Conservation (phyloP, 2,888 invertebrate genomes). For the Shargacucullia verbasci region DNA sequence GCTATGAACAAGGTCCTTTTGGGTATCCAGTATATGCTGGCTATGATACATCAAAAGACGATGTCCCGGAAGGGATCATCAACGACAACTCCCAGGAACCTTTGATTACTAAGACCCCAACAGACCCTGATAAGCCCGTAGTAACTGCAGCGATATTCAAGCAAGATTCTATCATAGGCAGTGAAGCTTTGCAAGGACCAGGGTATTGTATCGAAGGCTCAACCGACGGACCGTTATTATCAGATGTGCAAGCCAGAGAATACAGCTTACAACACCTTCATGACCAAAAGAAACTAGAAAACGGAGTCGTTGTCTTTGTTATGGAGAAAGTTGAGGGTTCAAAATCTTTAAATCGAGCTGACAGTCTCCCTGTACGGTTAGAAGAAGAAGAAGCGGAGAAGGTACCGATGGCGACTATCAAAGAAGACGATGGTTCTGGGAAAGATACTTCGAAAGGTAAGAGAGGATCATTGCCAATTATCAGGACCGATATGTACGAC, state of each 20-base stretch:
- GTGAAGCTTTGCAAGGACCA: constrained; percentile 80
- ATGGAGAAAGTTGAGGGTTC: constrained; percentile 78
- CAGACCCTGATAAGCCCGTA: constrained; percentile 90
- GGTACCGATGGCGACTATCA: constrained; percentile 75
- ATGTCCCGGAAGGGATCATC: constrained; percentile 73
- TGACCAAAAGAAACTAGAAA: constrained; percentile 80
- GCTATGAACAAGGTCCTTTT: constrained; percentile 92
- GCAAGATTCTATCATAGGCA: constrained; percentile 88
- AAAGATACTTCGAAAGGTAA: constrained; percentile 77
- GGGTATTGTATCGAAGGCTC: constrained; percentile 86
- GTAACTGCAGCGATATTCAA: constrained; percentile 92
- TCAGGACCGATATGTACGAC: constrained; percentile 87
- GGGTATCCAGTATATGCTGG: constrained; percentile 91
- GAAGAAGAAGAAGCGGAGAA: constrained; percentile 78
- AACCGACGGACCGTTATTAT: constrained; percentile 84
- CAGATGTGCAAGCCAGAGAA: constrained; percentile 86
- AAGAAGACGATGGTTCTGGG: constrained; percentile 76
- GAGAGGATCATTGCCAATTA: constrained; percentile 80
- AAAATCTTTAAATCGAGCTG: constrained; percentile 85
- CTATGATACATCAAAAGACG: constrained; percentile 84
- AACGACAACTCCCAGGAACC: constrained; percentile 85
- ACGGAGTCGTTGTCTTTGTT: constrained; percentile 76
- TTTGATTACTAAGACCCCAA: constrained; percentile 82
- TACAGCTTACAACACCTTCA: constrained; percentile 82
- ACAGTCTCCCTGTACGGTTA: constrained; percentile 88